Evolutionary conservation across 2,888 invertebrate species (phyloP), one percentile per base, ranked within the genome.

Genomic region (Dryococelus australis): DNA sequence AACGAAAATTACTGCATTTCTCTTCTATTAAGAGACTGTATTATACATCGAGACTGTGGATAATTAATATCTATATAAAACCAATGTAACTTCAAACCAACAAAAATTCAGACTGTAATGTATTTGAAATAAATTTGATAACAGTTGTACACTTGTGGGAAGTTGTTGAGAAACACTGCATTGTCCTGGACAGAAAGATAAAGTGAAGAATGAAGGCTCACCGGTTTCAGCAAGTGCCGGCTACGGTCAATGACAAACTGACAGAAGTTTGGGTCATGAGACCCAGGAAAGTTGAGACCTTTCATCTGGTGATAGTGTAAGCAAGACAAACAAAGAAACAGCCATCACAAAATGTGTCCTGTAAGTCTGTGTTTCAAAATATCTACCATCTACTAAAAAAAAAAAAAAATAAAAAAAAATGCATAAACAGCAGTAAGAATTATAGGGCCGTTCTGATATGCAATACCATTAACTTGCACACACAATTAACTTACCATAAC

Each of bases 181-280:
- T 65, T 65, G 65, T 24, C 24, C 20, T 12, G 65, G 65, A 65
- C 65, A 65, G 65, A 65, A n/a, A 65, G 20, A 65, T 65, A 65
- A 51, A 65, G 65, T 65, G 65, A 65, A 65, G 65, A 65, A 65
- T 27, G 47, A 83, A 83, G 85, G 92, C 96, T 97, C 97, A 99
- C 98, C 98, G 98, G 97, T 95, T 96, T 96, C 94, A 99, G 96
- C 94, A 98, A 97, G 94, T 97, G 97, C 94, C 97, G 97, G 94
- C 98, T 99, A 94, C 98, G 96, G 94, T 98, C 98, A 94, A 98
- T 95, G 93, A 99, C 97, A 95, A 97, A 97, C 93, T 97, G 97
- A 95, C 98, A 97, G 95, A 97, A 98, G 94, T 96, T 96, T 93
- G 97, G 96, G 95, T 98, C 97, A 94, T 97, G 97, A 95, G 97